Percentiles rank a stretch among this genome's conserved stretches.
phyloP scores from a whole-genome alignment of 2,797 vertebrate species.

The Parotocinclus haroldoi region DNA sequence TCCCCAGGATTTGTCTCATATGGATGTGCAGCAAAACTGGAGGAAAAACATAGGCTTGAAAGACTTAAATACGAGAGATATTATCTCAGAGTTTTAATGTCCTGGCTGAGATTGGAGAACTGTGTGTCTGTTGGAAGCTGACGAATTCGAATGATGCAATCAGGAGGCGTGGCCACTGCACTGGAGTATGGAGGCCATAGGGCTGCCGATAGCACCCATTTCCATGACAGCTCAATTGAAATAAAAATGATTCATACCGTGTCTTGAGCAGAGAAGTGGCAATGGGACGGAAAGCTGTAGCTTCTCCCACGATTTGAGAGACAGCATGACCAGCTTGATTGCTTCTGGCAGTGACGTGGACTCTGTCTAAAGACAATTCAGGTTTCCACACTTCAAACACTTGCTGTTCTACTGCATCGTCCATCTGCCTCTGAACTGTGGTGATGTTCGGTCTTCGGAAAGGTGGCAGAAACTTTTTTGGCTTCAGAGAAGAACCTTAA shows the following conservation, averaged over 20 bases:
- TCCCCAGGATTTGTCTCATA: too few relatives aligned
- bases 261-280: slow-evolving; percentile 23
- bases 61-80: too few relatives aligned
- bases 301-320: slow-evolving; percentile 10
- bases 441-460: slow-evolving; percentile 42
- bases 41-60: too few relatives aligned
- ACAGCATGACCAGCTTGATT: background rate
- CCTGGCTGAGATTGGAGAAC: too few relatives aligned
- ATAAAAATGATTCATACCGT: slow-evolving; percentile 6
- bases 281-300: slow-evolving; percentile 1
- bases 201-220: too few relatives aligned
- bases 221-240: too few relatives aligned
- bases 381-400: slow-evolving; percentile 11
- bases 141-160: too few relatives aligned
- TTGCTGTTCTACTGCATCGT: slow-evolving; percentile 32
- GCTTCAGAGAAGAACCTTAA: slow-evolving; percentile 60
- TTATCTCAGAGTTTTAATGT: too few relatives aligned
- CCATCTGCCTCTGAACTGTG: slow-evolving; percentile 39
- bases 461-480: slow-evolving; percentile 45
- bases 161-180: too few relatives aligned
- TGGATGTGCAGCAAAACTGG: too few relatives aligned
- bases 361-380: slow-evolving; percentile 8
- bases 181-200: too few relatives aligned
- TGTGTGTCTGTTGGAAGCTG: too few relatives aligned
- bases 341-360: background rate